phyloP scores from a whole-genome alignment of 2,113 vertebrate species.

The Gallinago jamesoni region DNA sequence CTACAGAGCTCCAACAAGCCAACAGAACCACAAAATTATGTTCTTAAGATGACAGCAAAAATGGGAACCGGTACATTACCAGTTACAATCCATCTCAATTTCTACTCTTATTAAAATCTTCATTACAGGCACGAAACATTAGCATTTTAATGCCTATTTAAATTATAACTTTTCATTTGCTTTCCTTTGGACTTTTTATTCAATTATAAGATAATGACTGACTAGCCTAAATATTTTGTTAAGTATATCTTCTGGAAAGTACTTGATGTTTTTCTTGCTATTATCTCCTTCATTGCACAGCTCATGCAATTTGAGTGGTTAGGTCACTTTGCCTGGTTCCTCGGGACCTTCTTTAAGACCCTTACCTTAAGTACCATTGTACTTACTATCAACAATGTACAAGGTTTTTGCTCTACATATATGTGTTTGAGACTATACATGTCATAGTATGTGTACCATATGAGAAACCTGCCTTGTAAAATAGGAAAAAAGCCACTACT shows the following conservation, averaged over 20 bases:
- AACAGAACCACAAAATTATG: conserved; percentile 1
- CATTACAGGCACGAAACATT: conserved; percentile 43
- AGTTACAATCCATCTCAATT: conserved; percentile 20
- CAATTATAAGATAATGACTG: conserved; percentile 16
- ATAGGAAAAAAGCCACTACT: background rate
- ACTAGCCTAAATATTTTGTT: conserved; percentile 23
- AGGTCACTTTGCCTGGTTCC: background rate
- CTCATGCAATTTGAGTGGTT: fast-evolving
- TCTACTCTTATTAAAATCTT: conserved; percentile 47
- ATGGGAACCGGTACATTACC: conserved; percentile 22
- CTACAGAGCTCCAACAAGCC: conserved; percentile 2
- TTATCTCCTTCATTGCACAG: background rate
- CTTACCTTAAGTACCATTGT: background rate
- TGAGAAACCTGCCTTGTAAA: background rate
- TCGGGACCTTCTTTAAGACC: background rate
- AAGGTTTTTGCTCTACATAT: background rate
- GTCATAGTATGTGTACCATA: background rate
- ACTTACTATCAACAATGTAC: fast-evolving
- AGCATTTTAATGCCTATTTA: conserved; percentile 56
- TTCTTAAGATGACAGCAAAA: conserved; percentile 55
- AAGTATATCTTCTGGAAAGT: background rate
- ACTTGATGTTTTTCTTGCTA: background rate
- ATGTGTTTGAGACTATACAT: background rate
- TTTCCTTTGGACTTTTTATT: conserved; percentile 2
- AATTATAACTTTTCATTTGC: conserved; percentile 24